A percentile compares a stretch with the other conserved stretches of the same genome.
These are phyloP conservation scores for Plumapathes pennacea DNA, from an alignment of 92 coral and sea anemone genomes.

Conservation along the genomic window DNA sequence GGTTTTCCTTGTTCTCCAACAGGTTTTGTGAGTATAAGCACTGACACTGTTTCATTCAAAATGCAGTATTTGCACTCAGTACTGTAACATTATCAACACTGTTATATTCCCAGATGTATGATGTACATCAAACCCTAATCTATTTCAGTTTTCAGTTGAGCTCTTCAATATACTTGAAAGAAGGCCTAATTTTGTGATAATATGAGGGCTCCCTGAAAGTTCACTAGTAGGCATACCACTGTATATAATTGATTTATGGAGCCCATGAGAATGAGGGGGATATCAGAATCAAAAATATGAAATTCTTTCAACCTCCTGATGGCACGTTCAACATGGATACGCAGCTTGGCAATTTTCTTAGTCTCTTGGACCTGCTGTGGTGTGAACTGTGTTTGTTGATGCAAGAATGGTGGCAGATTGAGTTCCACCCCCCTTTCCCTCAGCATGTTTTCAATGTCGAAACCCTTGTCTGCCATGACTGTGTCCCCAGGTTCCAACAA, in stretches of 20 bases:
- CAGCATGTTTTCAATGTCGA: slow-evolving; percentile 26
- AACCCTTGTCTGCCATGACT: slow-evolving; percentile 49
- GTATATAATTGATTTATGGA: slow-evolving; percentile 46
- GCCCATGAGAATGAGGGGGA: slow-evolving; percentile 18
- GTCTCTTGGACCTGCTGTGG: slow-evolving; percentile 40
- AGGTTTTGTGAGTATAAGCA: too few relatives aligned
- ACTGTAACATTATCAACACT: too few relatives aligned
- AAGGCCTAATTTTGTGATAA: not conserved
- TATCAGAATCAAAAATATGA: slow-evolving; percentile 35
- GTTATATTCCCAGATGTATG: too few relatives aligned
- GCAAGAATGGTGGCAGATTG: slow-evolving; percentile 49
- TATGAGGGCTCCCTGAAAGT: slow-evolving; percentile 32
- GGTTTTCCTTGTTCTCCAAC: too few relatives aligned
- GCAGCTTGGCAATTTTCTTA: slow-evolving; percentile 51
- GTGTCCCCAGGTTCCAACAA: slow-evolving; percentile 42
- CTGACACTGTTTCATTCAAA: too few relatives aligned
- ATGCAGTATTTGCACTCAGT: too few relatives aligned
- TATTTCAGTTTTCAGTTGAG: too few relatives aligned
- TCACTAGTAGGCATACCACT: slow-evolving; percentile 36
- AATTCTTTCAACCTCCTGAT: slow-evolving; percentile 38
- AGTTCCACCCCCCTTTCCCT: slow-evolving; percentile 2
- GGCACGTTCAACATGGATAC: slow-evolving; percentile 56
- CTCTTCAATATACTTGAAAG: too few relatives aligned
- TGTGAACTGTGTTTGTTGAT: slow-evolving; percentile 29
- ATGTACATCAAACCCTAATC: too few relatives aligned